Evolutionary conservation across 1,140 invertebrate genomes (phyloP).

Genomic region (Drosophila parvula): DNA sequence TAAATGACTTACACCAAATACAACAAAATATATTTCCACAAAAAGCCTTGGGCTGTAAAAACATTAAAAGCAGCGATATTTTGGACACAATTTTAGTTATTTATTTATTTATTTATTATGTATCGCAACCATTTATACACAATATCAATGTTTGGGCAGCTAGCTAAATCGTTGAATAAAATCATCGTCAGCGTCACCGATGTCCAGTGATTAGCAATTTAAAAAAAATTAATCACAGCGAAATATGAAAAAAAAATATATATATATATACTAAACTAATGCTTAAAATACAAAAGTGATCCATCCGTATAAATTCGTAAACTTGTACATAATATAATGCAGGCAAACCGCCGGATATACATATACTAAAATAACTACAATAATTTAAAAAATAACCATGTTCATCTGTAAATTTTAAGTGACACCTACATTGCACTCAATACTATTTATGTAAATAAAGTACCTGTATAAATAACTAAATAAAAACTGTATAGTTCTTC

Average conservation of each 20-base stretch:
- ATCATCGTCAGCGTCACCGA: neutral
- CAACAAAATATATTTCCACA: neutral
- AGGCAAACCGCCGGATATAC: neutral
- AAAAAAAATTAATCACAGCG: neutral
- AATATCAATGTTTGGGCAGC: neutral
- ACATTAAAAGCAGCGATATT: neutral
- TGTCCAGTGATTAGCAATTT: neutral
- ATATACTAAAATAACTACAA: conserved; percentile 1
- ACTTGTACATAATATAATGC: conserved; percentile 39
- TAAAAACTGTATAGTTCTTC: conserved; percentile 27
- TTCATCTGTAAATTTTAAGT: conserved; percentile 53
- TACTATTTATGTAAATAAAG: conserved; percentile 69
- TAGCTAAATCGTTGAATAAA: neutral
- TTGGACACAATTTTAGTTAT: too few species aligned
- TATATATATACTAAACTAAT: neutral
- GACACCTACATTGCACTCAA: conserved; percentile 43
- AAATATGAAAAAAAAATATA: neutral
- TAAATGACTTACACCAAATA: neutral
- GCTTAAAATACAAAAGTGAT: conserved; percentile 5
- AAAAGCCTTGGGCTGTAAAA: neutral
- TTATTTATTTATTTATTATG: too few species aligned
- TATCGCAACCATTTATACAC: neutral
- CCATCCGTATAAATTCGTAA: conserved; percentile 17
- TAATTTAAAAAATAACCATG: conserved; percentile 11
- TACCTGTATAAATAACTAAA: conserved; percentile 61